Conservation (phyloP, 2,797 vertebrate species). For the Bovichtus variegatus region DNA sequence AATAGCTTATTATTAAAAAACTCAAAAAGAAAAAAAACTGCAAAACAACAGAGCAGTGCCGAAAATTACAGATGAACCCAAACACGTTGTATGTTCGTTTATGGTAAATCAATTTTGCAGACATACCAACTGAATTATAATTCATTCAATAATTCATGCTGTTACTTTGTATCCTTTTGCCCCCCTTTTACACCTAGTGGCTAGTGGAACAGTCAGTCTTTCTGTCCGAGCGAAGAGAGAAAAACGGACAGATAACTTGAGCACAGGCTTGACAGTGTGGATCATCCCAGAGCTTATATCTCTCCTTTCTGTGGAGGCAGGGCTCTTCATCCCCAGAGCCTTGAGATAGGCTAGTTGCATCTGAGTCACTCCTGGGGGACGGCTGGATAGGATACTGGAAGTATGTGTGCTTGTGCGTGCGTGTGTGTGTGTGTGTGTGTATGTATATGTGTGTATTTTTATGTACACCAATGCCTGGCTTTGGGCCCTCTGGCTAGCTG, state of each 20-base stretch:
- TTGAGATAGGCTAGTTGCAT: conserved; percentile 52
- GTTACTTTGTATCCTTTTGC: conserved; percentile 21
- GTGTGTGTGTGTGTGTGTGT: conserved; percentile 5
- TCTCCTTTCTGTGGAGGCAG: conserved; percentile 47
- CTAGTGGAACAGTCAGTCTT: conserved; percentile 21
- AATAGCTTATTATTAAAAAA: background rate
- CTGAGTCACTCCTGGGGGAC: conserved; percentile 52
- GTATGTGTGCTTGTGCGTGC: conserved; percentile 7
- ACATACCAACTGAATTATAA: no score
- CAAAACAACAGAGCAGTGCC: background rate
- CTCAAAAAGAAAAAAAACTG: background rate
- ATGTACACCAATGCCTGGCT: conserved; percentile 46
- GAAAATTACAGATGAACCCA: background rate
- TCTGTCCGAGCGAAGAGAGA: conserved; percentile 39
- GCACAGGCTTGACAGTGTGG: conserved; percentile 36
- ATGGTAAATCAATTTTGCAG: no score
- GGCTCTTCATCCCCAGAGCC: conserved; percentile 52
- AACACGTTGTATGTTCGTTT: no score
- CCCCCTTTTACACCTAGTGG: conserved; percentile 27
- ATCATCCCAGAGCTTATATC: conserved; percentile 56
- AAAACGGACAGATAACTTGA: conserved; percentile 32
- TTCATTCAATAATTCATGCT: conserved; percentile 4
- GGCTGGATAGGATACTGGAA: conserved; percentile 30
- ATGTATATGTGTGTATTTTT: background rate
- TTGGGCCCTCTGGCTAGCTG: conserved; percentile 56